phyloP scores from a whole-genome alignment of 37 sponge, comb jelly and placozoan genomes.

The Agelas oroides region DNA sequence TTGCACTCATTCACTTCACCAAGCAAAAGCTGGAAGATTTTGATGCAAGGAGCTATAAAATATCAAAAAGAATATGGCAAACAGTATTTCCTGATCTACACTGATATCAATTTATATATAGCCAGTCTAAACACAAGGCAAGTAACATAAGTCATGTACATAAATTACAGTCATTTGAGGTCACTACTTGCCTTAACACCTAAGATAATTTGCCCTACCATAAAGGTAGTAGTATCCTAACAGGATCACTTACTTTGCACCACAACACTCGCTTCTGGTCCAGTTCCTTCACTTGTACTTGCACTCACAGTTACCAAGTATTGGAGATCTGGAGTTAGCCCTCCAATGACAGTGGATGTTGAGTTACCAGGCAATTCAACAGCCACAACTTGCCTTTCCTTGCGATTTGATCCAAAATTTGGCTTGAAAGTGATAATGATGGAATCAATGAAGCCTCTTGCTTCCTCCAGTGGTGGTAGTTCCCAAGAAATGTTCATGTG shows the following conservation, averaged over 20 bases:
- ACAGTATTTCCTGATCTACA: no score
- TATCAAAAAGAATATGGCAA: no score
- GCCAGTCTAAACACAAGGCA: no score
- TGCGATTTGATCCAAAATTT: background rate
- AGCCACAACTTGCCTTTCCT: background rate
- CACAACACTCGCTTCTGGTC: background rate
- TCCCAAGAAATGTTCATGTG: constrained; percentile 20
- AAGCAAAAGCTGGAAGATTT: constrained; percentile 5
- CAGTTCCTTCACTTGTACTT: constrained; percentile 8
- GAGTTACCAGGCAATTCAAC: background rate
- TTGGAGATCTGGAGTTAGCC: background rate
- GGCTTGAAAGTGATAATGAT: background rate
- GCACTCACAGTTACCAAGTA: constrained; percentile 26
- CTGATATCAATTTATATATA: no score
- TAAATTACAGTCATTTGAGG: no score
- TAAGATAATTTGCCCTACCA: no score
- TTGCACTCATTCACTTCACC: constrained; percentile 3
- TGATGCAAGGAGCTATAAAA: background rate
- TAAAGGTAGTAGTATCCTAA: no score
- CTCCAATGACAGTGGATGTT: constrained; percentile 19
- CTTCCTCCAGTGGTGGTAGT: constrained; percentile 12
- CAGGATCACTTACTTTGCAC: background rate
- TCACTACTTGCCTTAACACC: no score
- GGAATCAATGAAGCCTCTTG: constrained; percentile 15
- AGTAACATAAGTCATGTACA: no score